phyloP scores from a whole-genome alignment of 2,888 invertebrate species.

The Flexamia atlantica region DNA sequence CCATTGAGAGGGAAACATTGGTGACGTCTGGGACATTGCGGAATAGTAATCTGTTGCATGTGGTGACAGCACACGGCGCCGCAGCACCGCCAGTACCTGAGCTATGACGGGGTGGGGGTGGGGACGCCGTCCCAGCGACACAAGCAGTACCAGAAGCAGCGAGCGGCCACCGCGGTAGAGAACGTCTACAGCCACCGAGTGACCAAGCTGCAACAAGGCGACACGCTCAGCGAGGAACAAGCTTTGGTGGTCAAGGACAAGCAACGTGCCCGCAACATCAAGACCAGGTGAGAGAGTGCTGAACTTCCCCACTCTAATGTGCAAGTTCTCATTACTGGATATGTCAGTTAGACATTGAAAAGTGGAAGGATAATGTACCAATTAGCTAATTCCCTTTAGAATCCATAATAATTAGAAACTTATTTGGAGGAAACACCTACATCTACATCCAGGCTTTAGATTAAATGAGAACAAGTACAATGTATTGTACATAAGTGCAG shows the following conservation, averaged over 20 bases:
- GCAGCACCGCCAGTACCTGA: conserved; percentile 91
- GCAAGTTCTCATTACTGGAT: no score
- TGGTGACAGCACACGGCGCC: conserved; percentile 86
- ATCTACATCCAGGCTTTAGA: no score
- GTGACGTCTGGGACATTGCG: no score
- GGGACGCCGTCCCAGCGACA: conserved; percentile 89
- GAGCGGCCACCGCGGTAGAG: conserved; percentile 83
- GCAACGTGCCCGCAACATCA: conserved; percentile 70
- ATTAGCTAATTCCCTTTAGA: no score
- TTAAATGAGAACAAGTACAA: no score
- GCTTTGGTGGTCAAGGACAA: conserved; percentile 80
- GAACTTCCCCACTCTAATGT: no score
- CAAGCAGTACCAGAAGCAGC: conserved; percentile 84
- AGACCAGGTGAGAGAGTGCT: conserved; percentile 66
- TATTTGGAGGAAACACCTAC: no score
- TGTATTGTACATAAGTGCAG: no score
- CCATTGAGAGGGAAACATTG: no score
- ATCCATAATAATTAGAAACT: no score
- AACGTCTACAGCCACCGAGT: conserved; percentile 80
- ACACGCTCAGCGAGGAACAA: conserved; percentile 79
- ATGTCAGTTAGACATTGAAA: no score
- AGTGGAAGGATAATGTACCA: no score
- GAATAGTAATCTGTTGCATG: background rate
- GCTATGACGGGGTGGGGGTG: conserved; percentile 86
- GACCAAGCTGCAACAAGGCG: conserved; percentile 73